Conservation (phyloP, 2,797 vertebrate genomes). For the Nannoperca obscura region DNA sequence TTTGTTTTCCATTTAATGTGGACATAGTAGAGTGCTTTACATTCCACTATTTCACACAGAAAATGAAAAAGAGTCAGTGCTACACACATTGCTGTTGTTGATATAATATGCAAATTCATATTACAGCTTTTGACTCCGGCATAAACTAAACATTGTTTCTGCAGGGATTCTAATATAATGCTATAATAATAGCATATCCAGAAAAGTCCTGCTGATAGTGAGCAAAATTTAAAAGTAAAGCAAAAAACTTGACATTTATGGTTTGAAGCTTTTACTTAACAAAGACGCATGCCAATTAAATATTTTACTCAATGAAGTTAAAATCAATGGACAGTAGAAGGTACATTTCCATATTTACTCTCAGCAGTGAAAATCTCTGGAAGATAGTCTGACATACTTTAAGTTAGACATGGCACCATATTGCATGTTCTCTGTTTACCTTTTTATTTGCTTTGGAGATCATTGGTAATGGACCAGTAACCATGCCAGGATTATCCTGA, state of each 20-base stretch:
- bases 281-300: neutral
- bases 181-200: neutral
- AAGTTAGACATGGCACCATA: neutral
- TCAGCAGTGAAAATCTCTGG: neutral
- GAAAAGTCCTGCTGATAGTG: neutral
- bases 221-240: neutral
- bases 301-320: neutral
- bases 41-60: neutral
- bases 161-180: neutral
- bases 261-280: neutral
- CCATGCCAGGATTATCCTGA: neutral
- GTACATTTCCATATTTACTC: neutral
- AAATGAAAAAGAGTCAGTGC: conserved; percentile 9
- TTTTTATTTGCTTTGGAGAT: conserved; percentile 25
- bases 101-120: conserved; percentile 12
- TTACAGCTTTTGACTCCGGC: conserved; percentile 12
- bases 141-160: conserved; percentile 2
- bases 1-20: conserved; percentile 8
- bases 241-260: neutral
- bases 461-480: conserved; percentile 12
- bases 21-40: neutral
- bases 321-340: neutral
- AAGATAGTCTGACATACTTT: neutral
- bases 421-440: neutral
- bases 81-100: conserved; percentile 1